Base-by-base conservation (phyloP, 2,797 vertebrate genomes). In the Trachurus trachurus region DNA sequence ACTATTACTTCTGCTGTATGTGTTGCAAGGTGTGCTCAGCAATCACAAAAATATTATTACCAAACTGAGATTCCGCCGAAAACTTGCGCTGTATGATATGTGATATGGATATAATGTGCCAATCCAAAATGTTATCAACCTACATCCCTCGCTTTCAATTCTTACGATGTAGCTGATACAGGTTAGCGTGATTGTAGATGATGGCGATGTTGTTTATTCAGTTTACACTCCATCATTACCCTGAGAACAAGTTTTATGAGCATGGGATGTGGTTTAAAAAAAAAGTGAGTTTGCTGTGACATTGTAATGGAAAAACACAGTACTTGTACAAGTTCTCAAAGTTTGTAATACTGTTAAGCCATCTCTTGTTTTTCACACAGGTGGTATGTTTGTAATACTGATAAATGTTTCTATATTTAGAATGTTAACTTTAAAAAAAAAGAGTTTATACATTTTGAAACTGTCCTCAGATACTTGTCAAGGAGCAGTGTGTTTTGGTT, bases 351-450 rank as follows among this genome's bases (percentile, higher is more conserved):
- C 89, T 90, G 88, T 95, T 94, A 82, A 93, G 86, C 94, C 93
- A 95, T 95, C 89, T 92, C 87, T 91, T 89, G 91, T 93, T 94
- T 89, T 96, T 96, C 94, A 94, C 92, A 94, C 89, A 91, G 92
- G 93, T 79, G 83, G 93, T 95, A 91, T 95, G 94, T 96, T 96
- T 96, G 93, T 95, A 96, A 95, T 88, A 95, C 92, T 93, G 90
- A 94, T 95, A 93, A 94, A 96, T 96, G 95, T 96, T 97, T 97
- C 94, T 96, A 95, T 96, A 95, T 95, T 96, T 96, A 95, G 95
- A 96, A 96, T 94, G 94, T 96, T 92, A 90, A 80, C 68, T 80
- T 68, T 75, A 84, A 80, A 84, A 80, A 76, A 84, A 88, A 63
- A 78, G 82, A 92, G 94, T 95, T 95, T 96, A 89, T 84, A 91